Base-by-base conservation (phyloP, 2,888 invertebrate genomes). In the Pachymerium ferrugineum region DNA sequence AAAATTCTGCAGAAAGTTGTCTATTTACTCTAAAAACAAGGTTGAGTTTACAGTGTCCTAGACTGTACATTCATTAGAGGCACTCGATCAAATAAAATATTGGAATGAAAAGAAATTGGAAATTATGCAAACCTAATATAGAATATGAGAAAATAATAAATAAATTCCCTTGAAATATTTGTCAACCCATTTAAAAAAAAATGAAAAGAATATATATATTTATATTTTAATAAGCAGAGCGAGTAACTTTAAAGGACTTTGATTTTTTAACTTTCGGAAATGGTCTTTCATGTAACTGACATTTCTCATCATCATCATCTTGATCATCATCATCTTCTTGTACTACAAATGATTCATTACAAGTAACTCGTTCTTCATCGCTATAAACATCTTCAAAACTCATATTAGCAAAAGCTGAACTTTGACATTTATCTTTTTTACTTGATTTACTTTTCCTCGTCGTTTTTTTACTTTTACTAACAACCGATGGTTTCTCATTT, bases 341-440 rank as follows among this genome's bases (percentile, higher is more conserved):
- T 3, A 42, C 42, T 12, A 4, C n/a, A n/a, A n/a, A n/a, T n/a
- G n/a, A n/a, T n/a, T n/a, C n/a, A n/a, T n/a, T n/a, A n/a, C n/a
- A n/a, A n/a, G n/a, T n/a, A n/a, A n/a, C n/a, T 10, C 10, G 72
- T n/a, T 73, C 86, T 73, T 87, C 86, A 78, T 89, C 89, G 29
- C 88, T 88, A 1, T 88, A 88, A 79, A 89, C 89, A 81, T 90
- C 89, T 80, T 90, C 89, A 78, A 90, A 90, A 79, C 89, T 90
- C 88, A 90, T 88, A 78, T 90, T 90, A 78, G 88, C 89, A 79
- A 90, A 89, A 3, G 76, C 78, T 12, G 16, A 19, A 8, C 16
- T 29, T 38, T 28, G 28, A 19, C 77, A 77, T 30, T 75, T 79
- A 33, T 75, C 75, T 74, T 80, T 80, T 29, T 78, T 67, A 33